Base-by-base conservation (phyloP, 2,797 vertebrate genomes). In the Neoniphon sammara region DNA sequence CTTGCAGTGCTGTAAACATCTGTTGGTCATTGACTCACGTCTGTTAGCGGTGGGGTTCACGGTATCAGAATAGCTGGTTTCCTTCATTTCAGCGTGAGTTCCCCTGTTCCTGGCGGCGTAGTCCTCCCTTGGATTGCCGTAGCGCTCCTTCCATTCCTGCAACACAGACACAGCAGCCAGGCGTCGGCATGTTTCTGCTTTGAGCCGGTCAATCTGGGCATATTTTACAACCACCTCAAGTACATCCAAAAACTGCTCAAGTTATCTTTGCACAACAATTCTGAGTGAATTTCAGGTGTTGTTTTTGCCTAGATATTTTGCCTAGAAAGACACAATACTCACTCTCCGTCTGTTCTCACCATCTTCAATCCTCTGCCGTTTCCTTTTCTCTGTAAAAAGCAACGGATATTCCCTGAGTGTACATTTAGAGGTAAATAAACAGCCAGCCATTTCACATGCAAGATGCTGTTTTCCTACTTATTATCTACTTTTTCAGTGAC, bases 121-220 rank as follows among this genome's bases (percentile, higher is more conserved):
- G n/a, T 97, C 96, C 0, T 98, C 97, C 87, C 95, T 93, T 61
- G 83, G 94, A 76, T 95, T 96, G 52, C 96, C 95, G 25, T 98
- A 98, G 0, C 96, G 95, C 61, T 99, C 97, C 91, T 97, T 97
- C 97, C 97, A 98, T 61, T 98, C 97, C 97, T 98, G 80, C 23
- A 67, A 75, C 15, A 71, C 21, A 72, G 14, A 10, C 44, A 68
- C n/a, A n/a, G 27, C 25, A 25, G 42, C 39, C 39, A 4, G 7
- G 62, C 30, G 23, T 52, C 4, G 7, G 14, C 18, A 53, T 46
- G 11, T 25, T 12, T 8, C 21, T 36, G 25, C 25, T 59, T 49
- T 36, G 49, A 50, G 20, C 47, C n/a, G 8, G 47, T 53, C 50
- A 23, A 11, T 12, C 39, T 42, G 39, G 20, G 10, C 4, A 21